phyloP scores from a whole-genome alignment of 2,888 invertebrate species.

The Acholoe squamosa region DNA sequence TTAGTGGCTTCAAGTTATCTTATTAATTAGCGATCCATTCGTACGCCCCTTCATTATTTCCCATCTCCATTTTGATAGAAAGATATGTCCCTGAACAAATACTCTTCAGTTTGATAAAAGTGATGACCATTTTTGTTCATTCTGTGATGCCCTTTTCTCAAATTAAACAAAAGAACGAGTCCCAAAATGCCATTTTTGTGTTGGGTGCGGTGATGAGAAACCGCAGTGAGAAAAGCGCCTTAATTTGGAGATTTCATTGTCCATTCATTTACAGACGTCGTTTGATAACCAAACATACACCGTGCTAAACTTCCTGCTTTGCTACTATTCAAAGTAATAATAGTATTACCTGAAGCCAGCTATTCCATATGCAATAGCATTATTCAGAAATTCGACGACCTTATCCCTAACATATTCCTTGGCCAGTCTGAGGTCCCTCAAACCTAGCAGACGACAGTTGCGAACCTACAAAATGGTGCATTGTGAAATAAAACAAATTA shows the following conservation, averaged over 20 bases:
- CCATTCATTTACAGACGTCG: background rate
- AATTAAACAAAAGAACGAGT: background rate
- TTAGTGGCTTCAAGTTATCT: background rate
- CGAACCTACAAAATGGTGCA: slow-evolving; percentile 84
- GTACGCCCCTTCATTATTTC: no score
- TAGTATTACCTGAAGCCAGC: slow-evolving; percentile 88
- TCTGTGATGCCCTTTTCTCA: no score
- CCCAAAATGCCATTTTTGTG: background rate
- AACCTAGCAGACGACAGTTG: slow-evolving; percentile 88
- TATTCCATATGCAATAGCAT: slow-evolving; percentile 88
- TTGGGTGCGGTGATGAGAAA: background rate
- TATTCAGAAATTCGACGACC: slow-evolving; percentile 88
- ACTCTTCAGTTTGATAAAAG: no score
- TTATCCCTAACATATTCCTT: slow-evolving; percentile 87
- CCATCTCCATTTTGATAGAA: no score
- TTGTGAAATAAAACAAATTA: no score
- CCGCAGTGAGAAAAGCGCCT: background rate
- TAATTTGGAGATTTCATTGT: background rate
- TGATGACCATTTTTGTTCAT: no score
- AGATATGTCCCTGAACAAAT: no score
- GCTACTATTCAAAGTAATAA: no score
- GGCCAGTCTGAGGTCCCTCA: slow-evolving; percentile 90
- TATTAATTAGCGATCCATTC: no score
- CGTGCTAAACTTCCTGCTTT: no score
- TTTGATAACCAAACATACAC: background rate